Evolutionary conservation across 2,113 vertebrate genomes (phyloP).

Genomic region (Piliocolobus tephrosceles): DNA sequence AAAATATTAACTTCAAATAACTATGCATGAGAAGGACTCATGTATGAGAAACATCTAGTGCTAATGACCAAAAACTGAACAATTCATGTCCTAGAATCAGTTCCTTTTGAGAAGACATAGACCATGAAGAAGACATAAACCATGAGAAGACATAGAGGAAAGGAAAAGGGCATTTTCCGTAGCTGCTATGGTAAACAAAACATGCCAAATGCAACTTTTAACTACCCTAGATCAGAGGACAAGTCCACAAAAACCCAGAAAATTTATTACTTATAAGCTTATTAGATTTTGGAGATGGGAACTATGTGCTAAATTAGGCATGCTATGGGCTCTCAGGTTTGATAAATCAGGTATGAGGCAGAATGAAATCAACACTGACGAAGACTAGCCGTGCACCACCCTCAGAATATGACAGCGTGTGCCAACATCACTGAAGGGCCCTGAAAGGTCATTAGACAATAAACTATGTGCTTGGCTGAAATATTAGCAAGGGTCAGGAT

Average conservation of each 20-base stretch:
- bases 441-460: background rate
- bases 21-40: background rate
- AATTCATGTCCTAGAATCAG: background rate
- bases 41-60: background rate
- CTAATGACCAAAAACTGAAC: background rate
- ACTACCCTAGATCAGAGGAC: background rate
- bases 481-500: background rate
- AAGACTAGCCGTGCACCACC: too few relatives aligned
- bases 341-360: background rate
- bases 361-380: background rate
- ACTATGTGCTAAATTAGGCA: rapidly evolving
- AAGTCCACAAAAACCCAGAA: background rate
- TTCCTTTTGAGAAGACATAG: background rate
- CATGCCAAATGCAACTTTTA: background rate
- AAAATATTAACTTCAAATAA: background rate
- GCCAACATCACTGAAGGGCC: background rate
- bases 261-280: background rate
- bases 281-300: background rate
- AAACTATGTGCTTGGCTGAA: background rate
- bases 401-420: rapidly evolving
- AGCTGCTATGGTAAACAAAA: background rate
- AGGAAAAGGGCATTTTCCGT: background rate
- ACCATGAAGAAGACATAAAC: background rate
- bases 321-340: background rate
- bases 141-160: background rate